Conservation (phyloP, 1,140 invertebrate species). For the Rhyzopertha dominica region DNA sequence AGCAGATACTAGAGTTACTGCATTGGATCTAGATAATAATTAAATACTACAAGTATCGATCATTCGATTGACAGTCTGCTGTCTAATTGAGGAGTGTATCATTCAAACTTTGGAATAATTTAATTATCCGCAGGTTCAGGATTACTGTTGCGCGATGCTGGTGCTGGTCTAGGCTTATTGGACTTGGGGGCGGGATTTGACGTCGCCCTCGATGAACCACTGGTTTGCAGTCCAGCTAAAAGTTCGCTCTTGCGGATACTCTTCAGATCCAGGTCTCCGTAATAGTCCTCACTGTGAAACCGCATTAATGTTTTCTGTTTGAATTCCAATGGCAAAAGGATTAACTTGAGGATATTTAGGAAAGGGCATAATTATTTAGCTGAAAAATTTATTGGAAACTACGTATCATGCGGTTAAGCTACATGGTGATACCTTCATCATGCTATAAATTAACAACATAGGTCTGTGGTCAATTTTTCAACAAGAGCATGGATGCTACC, state of each 20-base stretch:
- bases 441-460: no score
- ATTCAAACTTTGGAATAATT: slow-evolving; percentile 7
- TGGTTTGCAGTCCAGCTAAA: slow-evolving; percentile 68
- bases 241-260: slow-evolving; percentile 88
- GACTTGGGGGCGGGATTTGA: slow-evolving; percentile 20
- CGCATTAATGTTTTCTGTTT: no score
- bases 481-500: no score
- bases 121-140: slow-evolving; percentile 36
- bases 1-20: slow-evolving; percentile 15
- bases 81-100: not conserved
- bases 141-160: slow-evolving; percentile 27
- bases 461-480: no score
- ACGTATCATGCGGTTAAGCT: no score
- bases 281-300: slow-evolving; percentile 87
- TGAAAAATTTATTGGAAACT: no score
- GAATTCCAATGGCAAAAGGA: no score
- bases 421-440: no score
- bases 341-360: no score
- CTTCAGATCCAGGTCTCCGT: slow-evolving; percentile 90
- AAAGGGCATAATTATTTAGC: no score
- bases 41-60: slow-evolving; percentile 21
- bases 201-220: slow-evolving; percentile 50
- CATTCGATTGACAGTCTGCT: slow-evolving; percentile 19
- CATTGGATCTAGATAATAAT: slow-evolving; percentile 20
- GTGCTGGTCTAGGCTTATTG: slow-evolving; percentile 41